phyloP scores from a whole-genome alignment of 1,140 invertebrate species.

The Drosophila ananassae region DNA sequence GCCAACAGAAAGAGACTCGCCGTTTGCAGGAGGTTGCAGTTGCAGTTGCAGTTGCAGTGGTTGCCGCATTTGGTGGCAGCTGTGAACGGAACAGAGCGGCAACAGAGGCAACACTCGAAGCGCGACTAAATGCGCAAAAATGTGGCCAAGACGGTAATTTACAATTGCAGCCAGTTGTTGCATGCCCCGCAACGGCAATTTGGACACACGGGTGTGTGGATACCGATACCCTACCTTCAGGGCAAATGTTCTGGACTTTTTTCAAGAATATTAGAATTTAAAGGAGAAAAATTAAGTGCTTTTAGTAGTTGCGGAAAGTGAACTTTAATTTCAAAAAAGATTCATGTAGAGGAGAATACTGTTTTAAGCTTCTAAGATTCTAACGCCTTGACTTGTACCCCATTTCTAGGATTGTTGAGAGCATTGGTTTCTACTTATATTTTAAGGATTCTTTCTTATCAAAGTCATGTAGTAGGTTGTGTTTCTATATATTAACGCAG shows the following conservation, averaged over 20 bases:
- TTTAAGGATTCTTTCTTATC: too few relatives aligned
- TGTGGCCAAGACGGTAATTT: constrained; percentile 81
- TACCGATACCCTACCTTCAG: constrained; percentile 53
- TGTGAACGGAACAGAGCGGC: constrained; percentile 51
- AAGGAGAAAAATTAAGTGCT: background rate
- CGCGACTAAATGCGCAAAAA: constrained; percentile 82
- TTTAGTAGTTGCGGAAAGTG: constrained; percentile 5
- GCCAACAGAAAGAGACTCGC: background rate
- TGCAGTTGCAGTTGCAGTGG: constrained; percentile 7
- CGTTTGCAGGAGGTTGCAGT: constrained; percentile 2
- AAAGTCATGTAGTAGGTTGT: too few relatives aligned
- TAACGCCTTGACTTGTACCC: too few relatives aligned
- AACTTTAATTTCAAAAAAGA: background rate
- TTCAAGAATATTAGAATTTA: constrained; percentile 10
- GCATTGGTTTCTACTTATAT: too few relatives aligned
- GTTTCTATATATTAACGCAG: too few relatives aligned
- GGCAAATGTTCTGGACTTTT: constrained; percentile 44
- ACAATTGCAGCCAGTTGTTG: constrained; percentile 70
- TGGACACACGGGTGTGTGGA: constrained; percentile 12
- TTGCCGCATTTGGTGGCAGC: constrained; percentile 45
- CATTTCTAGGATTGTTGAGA: too few relatives aligned
- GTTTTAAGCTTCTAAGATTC: too few relatives aligned
- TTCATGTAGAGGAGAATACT: background rate
- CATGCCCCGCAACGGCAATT: constrained; percentile 39
- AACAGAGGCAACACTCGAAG: constrained; percentile 71